Percentiles rank a stretch among this genome's conserved stretches.
phyloP scores from a whole-genome alignment of 2,797 vertebrate species.

The Lindbergichthys nudifrons region DNA sequence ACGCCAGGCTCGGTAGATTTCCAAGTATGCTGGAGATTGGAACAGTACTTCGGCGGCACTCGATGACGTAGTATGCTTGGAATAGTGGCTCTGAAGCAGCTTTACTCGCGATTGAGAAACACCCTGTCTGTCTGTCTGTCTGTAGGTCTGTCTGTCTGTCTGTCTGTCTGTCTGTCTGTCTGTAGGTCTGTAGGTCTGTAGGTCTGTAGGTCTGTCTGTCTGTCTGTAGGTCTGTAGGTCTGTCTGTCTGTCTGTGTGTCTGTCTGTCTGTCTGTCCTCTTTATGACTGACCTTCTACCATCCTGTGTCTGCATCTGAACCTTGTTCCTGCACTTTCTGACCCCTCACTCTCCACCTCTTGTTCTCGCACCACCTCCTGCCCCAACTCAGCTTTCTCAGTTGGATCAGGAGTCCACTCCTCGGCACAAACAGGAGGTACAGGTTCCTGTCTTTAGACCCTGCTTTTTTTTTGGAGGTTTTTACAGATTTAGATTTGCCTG shows the following conservation, averaged over 20 bases:
- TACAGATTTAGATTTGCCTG: constrained; percentile 13
- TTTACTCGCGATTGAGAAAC: too few species aligned
- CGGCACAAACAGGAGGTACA: constrained; percentile 98
- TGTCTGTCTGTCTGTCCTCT: constrained; percentile 21
- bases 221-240: constrained; percentile 32
- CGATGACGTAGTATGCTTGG: too few species aligned
- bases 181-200: constrained; percentile 41
- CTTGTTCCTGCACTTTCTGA: constrained; percentile 60
- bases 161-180: constrained; percentile 39
- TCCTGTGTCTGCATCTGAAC: constrained; percentile 66
- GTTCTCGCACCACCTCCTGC: constrained; percentile 57
- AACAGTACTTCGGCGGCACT: too few species aligned
- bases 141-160: constrained; percentile 30
- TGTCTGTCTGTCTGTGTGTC: constrained; percentile 36
- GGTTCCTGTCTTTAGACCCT: constrained; percentile 42
- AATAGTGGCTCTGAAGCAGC: too few species aligned
- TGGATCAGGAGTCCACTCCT: constrained; percentile 95
- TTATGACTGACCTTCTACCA: constrained; percentile 36
- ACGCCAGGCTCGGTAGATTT: too few species aligned
- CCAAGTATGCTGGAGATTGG: too few species aligned
- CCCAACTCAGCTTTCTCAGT: constrained; percentile 87
- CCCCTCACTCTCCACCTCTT: constrained; percentile 52
- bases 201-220: constrained; percentile 31
- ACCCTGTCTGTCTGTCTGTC: constrained; percentile 30
- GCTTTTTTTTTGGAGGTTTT: constrained; percentile 19